Base-by-base conservation (phyloP, 92 coral and sea anemone species). In the Epizoanthus stellaris region DNA sequence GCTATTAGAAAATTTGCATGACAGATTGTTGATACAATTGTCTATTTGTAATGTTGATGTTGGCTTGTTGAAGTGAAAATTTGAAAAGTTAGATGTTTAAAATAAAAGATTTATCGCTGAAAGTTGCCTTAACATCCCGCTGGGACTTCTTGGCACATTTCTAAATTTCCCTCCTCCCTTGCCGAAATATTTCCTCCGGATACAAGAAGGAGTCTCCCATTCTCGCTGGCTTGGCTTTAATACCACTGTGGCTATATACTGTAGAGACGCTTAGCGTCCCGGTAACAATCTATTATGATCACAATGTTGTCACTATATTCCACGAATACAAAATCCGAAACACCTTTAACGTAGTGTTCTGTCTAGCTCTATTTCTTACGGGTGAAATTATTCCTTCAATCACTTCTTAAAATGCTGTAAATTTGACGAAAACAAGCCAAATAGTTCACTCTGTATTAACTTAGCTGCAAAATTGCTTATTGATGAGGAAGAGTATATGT, bases 121-220 rank as follows among this genome's bases (percentile, higher is more conserved):
- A 63, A 63, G 83, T 79, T 79, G 40, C 52, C n/a, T 21, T 79
- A 79, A 43, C 61, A 62, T 42, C 83, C 47, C 17, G 83, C 83
- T 79, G 83, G 15, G 83, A 63, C 52, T 62, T 64, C 42, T 40
- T 71, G 72, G 83, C 54, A 62, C n/a, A n/a, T 70, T 42, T n/a
- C 40, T 63, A 45, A 62, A 43, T 43, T 15, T 79, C 72, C 66
- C 9, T 79, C 70, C 45, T 79, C 45, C 56, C 56, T 79, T 11
- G 71, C 30, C 19, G 83, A 79, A 62, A 63, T 21, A 79, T 62
- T 79, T 79, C 83, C 83, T 79, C 71, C 19, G 72, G 70, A 79
- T 62, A 64, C 14, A 7, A 14, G 20, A 45, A 47, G 83, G 83
- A 63, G 83, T 42, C 72, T 14, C 30, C 53, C 23, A 21, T 11